phyloP scores from a whole-genome alignment of 2,888 invertebrate species.

The Drosophila subquinaria region DNA sequence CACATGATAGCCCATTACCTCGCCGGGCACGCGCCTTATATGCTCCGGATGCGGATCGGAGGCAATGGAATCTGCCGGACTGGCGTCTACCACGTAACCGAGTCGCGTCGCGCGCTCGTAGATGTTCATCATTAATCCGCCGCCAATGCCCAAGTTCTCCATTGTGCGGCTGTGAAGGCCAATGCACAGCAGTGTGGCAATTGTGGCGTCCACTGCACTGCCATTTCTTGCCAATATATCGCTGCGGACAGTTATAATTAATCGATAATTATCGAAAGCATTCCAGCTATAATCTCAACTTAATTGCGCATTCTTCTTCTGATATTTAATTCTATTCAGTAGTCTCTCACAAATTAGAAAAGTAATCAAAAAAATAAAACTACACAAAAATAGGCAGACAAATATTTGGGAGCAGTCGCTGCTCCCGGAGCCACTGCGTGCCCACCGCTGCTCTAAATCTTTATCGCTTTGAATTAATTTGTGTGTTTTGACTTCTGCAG shows the following conservation, averaged over 20 bases:
- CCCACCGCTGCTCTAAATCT: no score
- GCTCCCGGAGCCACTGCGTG: no score
- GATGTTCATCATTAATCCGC: slow-evolving; percentile 92
- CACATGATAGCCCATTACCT: slow-evolving; percentile 91
- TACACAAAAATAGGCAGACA: neutral
- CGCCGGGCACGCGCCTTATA: slow-evolving; percentile 93
- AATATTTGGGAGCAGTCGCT: no score
- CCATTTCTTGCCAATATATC: slow-evolving; percentile 86
- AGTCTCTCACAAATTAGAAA: neutral
- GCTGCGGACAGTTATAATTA: slow-evolving; percentile 50
- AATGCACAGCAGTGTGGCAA: slow-evolving; percentile 94
- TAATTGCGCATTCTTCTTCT: neutral
- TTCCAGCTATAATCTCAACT: neutral
- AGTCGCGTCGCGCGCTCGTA: slow-evolving; percentile 88
- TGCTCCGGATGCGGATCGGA: slow-evolving; percentile 78
- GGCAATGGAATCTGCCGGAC: slow-evolving; percentile 91
- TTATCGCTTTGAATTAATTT: no score
- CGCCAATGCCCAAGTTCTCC: slow-evolving; percentile 92
- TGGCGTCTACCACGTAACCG: slow-evolving; percentile 90
- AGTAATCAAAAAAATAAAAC: neutral
- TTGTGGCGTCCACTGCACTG: slow-evolving; percentile 93
- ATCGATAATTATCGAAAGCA: neutral
- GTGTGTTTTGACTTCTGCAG: no score
- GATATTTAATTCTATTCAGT: neutral
- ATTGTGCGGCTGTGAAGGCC: slow-evolving; percentile 89